Conservation (phyloP, 1,140 invertebrate species). For the Bombyx mandarina region DNA sequence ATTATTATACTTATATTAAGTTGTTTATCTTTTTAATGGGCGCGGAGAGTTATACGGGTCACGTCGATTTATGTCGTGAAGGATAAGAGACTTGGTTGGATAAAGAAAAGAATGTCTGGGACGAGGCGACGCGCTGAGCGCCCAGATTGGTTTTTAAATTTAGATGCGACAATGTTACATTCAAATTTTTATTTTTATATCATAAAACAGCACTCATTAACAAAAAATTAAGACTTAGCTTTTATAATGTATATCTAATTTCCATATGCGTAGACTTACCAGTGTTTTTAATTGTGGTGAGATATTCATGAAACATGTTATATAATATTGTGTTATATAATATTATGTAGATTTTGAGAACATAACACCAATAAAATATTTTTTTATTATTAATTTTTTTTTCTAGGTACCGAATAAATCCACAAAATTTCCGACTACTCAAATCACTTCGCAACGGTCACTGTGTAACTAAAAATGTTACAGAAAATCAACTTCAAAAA, state of each 20-base stretch:
- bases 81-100: conserved; percentile 49
- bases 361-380: too few relatives aligned
- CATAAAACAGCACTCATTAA: background rate
- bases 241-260: too few relatives aligned
- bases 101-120: conserved; percentile 56
- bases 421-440: too few relatives aligned
- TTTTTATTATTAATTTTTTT: too few relatives aligned
- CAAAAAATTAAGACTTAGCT: background rate
- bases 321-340: too few relatives aligned
- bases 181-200: conserved; percentile 5
- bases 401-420: too few relatives aligned
- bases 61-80: conserved; percentile 54
- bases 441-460: too few relatives aligned
- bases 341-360: too few relatives aligned
- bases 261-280: too few relatives aligned
- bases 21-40: conserved; percentile 71
- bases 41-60: conserved; percentile 61
- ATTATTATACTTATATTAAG: conserved; percentile 70
- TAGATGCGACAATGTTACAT: conserved; percentile 42
- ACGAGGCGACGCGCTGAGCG: conserved; percentile 35
- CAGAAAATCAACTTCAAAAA: background rate
- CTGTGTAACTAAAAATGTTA: too few relatives aligned
- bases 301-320: too few relatives aligned
- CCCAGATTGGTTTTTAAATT: conserved; percentile 67
- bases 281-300: too few relatives aligned